phyloP scores from a whole-genome alignment of 1,140 invertebrate species.

The Meloidogyne hapla region DNA sequence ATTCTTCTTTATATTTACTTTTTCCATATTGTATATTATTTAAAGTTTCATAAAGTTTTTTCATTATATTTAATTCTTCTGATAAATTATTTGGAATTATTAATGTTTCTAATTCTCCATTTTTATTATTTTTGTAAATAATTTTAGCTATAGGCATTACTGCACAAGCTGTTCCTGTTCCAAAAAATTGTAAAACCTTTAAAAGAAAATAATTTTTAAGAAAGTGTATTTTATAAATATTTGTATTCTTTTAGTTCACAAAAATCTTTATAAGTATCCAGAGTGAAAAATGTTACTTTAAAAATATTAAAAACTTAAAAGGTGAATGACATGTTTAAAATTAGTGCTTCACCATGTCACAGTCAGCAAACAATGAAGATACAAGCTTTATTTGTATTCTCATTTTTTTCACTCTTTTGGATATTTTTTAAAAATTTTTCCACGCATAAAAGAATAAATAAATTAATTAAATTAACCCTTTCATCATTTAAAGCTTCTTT shows the following conservation, averaged over 20 bases:
- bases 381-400: too few species aligned
- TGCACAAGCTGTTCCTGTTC: slow-evolving; percentile 59
- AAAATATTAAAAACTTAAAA: too few species aligned
- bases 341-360: too few species aligned
- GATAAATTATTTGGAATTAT: slow-evolving; percentile 40
- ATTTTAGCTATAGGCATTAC: slow-evolving; percentile 58
- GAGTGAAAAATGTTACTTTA: too few species aligned
- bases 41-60: slow-evolving; percentile 58
- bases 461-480: slow-evolving; percentile 72
- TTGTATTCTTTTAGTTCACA: too few species aligned
- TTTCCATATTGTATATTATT: slow-evolving; percentile 46
- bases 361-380: too few species aligned
- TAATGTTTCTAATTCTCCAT: neutral
- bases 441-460: too few species aligned
- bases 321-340: too few species aligned
- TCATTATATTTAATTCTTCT: slow-evolving; percentile 57
- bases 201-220: slow-evolving; percentile 48
- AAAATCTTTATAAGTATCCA: too few species aligned
- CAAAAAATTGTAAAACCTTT: slow-evolving; percentile 56
- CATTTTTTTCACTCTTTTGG: too few species aligned
- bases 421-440: too few species aligned
- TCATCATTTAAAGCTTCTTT: slow-evolving; percentile 75
- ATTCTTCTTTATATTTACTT: neutral
- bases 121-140: slow-evolving; percentile 56
- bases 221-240: too few species aligned